Conservation (phyloP, 2,797 vertebrate genomes). For the Bovichtus variegatus region DNA sequence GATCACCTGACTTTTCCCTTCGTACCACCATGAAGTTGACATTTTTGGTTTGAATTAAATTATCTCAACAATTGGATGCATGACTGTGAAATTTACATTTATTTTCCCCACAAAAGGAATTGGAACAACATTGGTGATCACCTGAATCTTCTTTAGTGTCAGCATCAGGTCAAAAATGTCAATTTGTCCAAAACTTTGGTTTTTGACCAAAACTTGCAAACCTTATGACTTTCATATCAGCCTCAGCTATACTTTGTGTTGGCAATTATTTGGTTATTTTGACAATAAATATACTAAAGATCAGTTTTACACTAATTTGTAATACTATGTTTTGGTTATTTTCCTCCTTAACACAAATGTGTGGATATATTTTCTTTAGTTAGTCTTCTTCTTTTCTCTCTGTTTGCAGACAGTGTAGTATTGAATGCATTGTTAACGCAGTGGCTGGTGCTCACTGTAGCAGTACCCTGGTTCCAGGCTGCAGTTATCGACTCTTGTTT, state of each 20-base stretch:
- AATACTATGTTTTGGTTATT: too few species aligned
- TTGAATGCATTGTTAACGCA: slow-evolving; percentile 29
- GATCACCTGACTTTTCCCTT: too few species aligned
- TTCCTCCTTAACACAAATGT: not conserved
- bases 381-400: not conserved
- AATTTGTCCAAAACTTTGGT: not conserved
- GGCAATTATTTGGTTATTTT: not conserved
- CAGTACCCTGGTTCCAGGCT: slow-evolving; percentile 34
- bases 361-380: not conserved
- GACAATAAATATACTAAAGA: not conserved
- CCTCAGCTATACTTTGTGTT: not conserved
- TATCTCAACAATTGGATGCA: not conserved
- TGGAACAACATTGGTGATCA: not conserved
- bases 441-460: slow-evolving; percentile 60
- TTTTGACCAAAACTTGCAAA: not conserved
- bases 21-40: too few species aligned
- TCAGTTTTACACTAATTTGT: not conserved
- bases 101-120: not conserved
- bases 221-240: not conserved
- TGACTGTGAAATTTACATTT: not conserved
- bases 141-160: not conserved
- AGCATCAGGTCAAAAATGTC: not conserved
- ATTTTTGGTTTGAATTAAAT: not conserved
- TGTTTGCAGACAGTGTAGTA: slow-evolving; percentile 16
- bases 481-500: slow-evolving; percentile 70